Evolutionary conservation across 2,113 vertebrate genomes (phyloP).

Genomic region (Gallinago media): DNA sequence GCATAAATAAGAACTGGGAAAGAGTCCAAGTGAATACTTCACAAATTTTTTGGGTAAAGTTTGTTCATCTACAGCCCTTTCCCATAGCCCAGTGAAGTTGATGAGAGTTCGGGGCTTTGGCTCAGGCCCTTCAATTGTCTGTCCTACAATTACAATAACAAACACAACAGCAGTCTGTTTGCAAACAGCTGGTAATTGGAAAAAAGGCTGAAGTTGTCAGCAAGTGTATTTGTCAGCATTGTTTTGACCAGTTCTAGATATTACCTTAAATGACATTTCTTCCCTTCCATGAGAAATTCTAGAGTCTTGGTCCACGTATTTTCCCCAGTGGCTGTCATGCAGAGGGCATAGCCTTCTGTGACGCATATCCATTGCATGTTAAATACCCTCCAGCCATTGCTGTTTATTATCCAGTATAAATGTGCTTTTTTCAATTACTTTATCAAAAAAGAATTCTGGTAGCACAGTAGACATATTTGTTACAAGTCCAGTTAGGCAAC

Average conservation of each 20-base stretch:
- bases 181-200: constrained; percentile 58
- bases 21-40: constrained; percentile 2
- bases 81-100: neutral
- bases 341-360: neutral
- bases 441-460: neutral
- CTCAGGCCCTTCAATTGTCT: constrained; percentile 38
- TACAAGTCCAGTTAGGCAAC: neutral
- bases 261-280: constrained; percentile 55
- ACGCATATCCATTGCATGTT: neutral
- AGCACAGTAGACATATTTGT: neutral
- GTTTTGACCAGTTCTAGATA: constrained; percentile 6
- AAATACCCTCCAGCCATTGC: constrained; percentile 21
- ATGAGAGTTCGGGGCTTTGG: constrained; percentile 16
- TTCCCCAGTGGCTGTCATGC: neutral
- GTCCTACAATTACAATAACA: constrained; percentile 25
- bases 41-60: neutral
- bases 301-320: neutral
- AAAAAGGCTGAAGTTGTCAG: constrained; percentile 41
- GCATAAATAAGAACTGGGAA: neutral
- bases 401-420: constrained; percentile 3
- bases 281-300: neutral
- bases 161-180: constrained; percentile 42
- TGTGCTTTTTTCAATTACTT: neutral
- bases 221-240: constrained; percentile 25
- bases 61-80: neutral